Conservation (phyloP, 1,140 invertebrate species). For the Triops cancriformis region DNA sequence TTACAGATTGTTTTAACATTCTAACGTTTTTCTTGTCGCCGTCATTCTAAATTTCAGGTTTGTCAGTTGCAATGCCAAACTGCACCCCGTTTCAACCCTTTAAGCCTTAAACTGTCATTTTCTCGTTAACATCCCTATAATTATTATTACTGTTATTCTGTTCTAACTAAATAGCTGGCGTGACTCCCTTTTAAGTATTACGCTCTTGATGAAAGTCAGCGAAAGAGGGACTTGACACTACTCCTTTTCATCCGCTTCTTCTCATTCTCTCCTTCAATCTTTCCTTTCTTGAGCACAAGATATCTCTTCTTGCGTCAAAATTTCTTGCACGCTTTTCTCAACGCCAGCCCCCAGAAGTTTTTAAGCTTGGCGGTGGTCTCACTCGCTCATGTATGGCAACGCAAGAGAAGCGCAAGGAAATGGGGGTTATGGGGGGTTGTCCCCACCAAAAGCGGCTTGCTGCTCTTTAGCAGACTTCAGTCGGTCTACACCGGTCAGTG, state of each 20-base stretch:
- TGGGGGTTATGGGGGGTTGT: not conserved
- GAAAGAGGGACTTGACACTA: too few relatives aligned
- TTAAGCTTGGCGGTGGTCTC: not conserved
- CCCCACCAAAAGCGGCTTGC: not conserved
- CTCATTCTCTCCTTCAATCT: conserved; percentile 4
- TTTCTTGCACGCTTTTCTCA: not conserved
- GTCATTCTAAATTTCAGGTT: too few relatives aligned
- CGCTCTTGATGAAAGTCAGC: too few relatives aligned
- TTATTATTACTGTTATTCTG: not conserved
- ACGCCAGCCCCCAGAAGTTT: not conserved
- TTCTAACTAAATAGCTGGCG: not conserved
- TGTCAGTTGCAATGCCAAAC: too few relatives aligned
- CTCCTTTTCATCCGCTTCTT: conserved; percentile 8
- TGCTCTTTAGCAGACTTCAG: not conserved
- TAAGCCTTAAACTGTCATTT: not conserved
- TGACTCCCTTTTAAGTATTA: too few relatives aligned
- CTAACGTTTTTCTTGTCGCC: too few relatives aligned
- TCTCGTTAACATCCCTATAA: not conserved
- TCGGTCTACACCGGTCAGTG: conserved; percentile 3
- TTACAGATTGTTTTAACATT: too few relatives aligned
- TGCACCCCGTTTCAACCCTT: too few relatives aligned
- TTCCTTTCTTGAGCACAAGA: not conserved
- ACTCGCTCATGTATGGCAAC: too few relatives aligned
- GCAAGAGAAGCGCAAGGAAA: too few relatives aligned
- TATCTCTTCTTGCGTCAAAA: not conserved